Evolutionary conservation across 1,140 invertebrate species (phyloP), one percentile per base, ranked within the genome.

Genomic region (Leptestheria dahalacensis): DNA sequence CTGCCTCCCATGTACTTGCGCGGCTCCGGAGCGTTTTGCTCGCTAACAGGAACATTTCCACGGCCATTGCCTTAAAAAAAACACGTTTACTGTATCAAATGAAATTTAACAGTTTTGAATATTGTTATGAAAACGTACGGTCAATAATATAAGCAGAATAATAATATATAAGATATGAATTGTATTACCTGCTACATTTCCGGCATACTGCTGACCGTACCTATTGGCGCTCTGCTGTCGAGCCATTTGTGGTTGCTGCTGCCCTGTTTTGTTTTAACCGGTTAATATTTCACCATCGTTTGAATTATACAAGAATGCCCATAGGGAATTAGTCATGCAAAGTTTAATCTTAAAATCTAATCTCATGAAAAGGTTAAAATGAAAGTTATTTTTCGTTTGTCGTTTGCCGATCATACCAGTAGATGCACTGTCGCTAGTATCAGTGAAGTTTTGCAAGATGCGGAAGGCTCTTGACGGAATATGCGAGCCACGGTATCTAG

Each of bases 1-100:
- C 83, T 80, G 67, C 83, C 82, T 60, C 88, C 88, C 59, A 77
- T 85, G 68, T 91, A 91, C 67, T 84, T 86, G 67, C 80, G 81
- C 33, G 84, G 84, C 66, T 85, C 84, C 58, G 71, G 77, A 62
- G 78, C 77, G 67, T 84, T 81, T 21, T 65, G 63, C 69, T 84
- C 76, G 65, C 81, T 84, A 11, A 81, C 76, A 59, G 79, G 83
- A 26, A 82, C 66, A 20, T 48, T 68, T 80, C 79, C 41, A 69
- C 49, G 58, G 49, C 48, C 54, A 52, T 28, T 29, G 6, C 33
- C 33, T 41, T 6, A 6, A 41, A 9, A 9, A 9, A 41, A 41
- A 41, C n/a, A 41, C 6, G 6, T 41, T 15, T 41, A 41, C 33
- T 41, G 33, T 41, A 9, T 41, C 33, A 15, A 15, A 41, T 15